Percentiles rank a stretch among this genome's conserved stretches.
Conservation (phyloP, 2,888 invertebrate genomes). For the Dioctria linearis region DNA sequence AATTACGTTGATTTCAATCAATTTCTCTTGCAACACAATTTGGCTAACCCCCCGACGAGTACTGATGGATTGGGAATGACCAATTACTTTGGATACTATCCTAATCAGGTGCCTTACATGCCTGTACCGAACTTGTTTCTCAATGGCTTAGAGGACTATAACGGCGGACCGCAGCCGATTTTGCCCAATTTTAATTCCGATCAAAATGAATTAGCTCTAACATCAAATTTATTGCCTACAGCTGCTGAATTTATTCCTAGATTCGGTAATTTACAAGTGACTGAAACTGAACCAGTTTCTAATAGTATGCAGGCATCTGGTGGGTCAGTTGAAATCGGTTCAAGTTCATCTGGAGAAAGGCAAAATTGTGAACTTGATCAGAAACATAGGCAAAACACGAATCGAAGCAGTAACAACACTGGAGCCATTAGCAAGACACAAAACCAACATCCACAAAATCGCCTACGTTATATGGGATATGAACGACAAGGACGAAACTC, state of each 20-base stretch:
- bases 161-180: neutral
- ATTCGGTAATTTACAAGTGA: constrained; percentile 63
- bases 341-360: neutral
- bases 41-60: constrained; percentile 58
- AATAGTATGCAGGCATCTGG: no score
- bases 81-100: constrained; percentile 35
- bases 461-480: neutral
- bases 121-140: constrained; percentile 28
- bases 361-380: neutral
- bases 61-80: constrained; percentile 31
- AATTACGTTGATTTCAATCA: constrained; percentile 70
- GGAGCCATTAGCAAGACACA: constrained; percentile 59
- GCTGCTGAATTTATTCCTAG: constrained; percentile 69
- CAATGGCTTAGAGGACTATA: neutral
- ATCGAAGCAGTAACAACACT: constrained; percentile 46
- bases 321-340: no score
- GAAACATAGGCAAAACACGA: neutral
- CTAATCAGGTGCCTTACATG: constrained; percentile 56
- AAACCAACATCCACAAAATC: constrained; percentile 36
- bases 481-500: constrained; percentile 10
- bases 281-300: constrained; percentile 2
- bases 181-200: constrained; percentile 55
- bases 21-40: constrained; percentile 69
- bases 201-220: constrained; percentile 63
- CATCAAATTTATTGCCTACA: constrained; percentile 66